Evolutionary conservation across 2,888 invertebrate species (phyloP).

Genomic region (Metopia argyrocephala): DNA sequence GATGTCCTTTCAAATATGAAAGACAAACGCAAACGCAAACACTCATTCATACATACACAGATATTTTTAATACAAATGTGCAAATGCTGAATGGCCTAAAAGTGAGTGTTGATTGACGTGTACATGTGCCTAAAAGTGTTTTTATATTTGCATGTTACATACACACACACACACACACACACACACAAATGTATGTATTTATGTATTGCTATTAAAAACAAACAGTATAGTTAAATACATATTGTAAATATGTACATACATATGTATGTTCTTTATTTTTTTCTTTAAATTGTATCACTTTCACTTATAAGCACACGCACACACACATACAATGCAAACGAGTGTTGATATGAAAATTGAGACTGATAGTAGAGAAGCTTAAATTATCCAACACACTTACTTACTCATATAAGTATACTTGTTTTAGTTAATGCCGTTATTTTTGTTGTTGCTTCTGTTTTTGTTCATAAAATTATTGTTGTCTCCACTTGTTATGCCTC

Average conservation of each 20-base stretch:
- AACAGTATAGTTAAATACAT: not conserved
- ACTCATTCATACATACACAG: not conserved
- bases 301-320: not conserved
- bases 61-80: not conserved
- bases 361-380: not conserved
- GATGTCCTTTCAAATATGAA: not conserved
- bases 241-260: not conserved
- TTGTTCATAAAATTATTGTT: not conserved
- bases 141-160: not conserved
- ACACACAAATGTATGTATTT: constrained; percentile 2
- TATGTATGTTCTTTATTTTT: not conserved
- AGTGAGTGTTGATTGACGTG: constrained; percentile 40
- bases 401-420: not conserved
- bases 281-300: not conserved
- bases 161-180: not conserved
- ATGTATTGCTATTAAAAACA: not conserved
- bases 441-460: too few relatives aligned
- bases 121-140: not conserved
- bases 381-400: not conserved
- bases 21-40: not conserved
- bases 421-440: not conserved
- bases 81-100: constrained; percentile 3
- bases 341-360: not conserved
- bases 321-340: not conserved
- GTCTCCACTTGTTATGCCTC: constrained; percentile 32